Conservation (phyloP, 2,888 invertebrate genomes). For the Rugalucina vietnamica region DNA sequence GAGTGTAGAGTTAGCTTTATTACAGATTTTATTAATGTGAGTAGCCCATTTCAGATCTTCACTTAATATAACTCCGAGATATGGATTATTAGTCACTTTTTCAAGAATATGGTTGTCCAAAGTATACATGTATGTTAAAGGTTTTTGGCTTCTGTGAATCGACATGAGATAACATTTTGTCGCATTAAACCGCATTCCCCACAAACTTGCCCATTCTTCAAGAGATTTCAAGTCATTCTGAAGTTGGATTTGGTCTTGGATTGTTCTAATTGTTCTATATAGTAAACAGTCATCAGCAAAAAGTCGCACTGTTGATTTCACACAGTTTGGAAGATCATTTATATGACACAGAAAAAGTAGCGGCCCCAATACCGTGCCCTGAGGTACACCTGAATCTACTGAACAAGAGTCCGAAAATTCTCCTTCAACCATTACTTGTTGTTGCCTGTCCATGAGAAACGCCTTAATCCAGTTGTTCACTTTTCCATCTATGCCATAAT, state of each 20-base stretch:
- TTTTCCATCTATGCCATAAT: slow-evolving; percentile 7
- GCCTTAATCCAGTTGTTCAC: neutral
- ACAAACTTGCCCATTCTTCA: slow-evolving; percentile 16
- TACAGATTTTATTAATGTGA: slow-evolving; percentile 34
- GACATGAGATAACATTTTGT: slow-evolving; percentile 30
- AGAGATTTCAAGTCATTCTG: slow-evolving; percentile 13
- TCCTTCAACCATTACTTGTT: neutral
- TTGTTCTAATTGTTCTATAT: neutral
- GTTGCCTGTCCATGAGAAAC: neutral
- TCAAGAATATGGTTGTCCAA: slow-evolving; percentile 13
- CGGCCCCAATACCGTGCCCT: neutral
- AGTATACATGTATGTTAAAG: neutral
- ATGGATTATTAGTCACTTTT: slow-evolving; percentile 18
- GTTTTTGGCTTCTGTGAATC: neutral
- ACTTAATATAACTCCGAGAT: slow-evolving; percentile 22
- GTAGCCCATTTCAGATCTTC: slow-evolving; percentile 34
- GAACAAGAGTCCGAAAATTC: neutral
- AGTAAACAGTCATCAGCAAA: slow-evolving; percentile 25
- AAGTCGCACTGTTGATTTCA: slow-evolving; percentile 5
- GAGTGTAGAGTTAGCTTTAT: slow-evolving; percentile 25
- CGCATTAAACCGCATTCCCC: slow-evolving; percentile 28
- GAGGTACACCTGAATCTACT: neutral
- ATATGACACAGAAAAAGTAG: neutral
- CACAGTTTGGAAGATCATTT: neutral
- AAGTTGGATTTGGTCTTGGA: neutral